A percentile compares a stretch with the other conserved stretches of the same genome.
These are phyloP conservation scores for Xanthorhoe spadicearia DNA, from an alignment of 2,888 invertebrate species.

Conservation along the genomic window DNA sequence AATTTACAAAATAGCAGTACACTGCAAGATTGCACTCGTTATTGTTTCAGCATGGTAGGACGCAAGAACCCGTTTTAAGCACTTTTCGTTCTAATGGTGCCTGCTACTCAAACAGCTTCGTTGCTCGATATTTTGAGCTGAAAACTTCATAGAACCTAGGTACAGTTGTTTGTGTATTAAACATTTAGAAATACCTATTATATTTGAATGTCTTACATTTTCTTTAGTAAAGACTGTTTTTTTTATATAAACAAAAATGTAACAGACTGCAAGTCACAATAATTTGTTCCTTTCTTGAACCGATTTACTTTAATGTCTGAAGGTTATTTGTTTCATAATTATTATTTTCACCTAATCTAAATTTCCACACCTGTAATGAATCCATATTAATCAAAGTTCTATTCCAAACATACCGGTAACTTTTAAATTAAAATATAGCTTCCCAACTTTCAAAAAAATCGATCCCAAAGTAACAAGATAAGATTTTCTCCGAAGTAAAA, in stretches of 20 bases:
- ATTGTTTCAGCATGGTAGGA: slow-evolving; percentile 60
- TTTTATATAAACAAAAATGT: too few species aligned
- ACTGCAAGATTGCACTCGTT: slow-evolving; percentile 56
- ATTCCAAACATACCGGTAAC: slow-evolving; percentile 38
- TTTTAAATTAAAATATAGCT: slow-evolving; percentile 57
- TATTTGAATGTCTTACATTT: too few species aligned
- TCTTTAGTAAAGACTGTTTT: too few species aligned
- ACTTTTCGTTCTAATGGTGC: slow-evolving; percentile 43
- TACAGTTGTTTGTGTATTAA: background rate
- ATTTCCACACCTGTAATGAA: background rate
- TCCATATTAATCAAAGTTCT: slow-evolving; percentile 37
- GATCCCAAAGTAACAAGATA: slow-evolving; percentile 48
- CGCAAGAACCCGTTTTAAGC: slow-evolving; percentile 44
- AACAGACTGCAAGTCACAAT: too few species aligned
- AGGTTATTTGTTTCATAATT: too few species aligned
- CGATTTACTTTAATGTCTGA: too few species aligned
- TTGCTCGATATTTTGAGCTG: background rate
- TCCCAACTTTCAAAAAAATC: slow-evolving; percentile 42
- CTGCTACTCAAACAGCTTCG: slow-evolving; percentile 26
- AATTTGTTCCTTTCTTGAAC: too few species aligned
- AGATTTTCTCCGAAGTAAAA: slow-evolving; percentile 51
- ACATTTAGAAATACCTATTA: too few species aligned
- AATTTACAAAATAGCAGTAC: slow-evolving; percentile 50
- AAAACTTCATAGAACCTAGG: background rate
- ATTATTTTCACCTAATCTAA: too few species aligned